Percentiles rank a stretch among this genome's conserved stretches.
Evolutionary conservation across 2,888 invertebrate genomes (phyloP).

Genomic region (Epistrophe grossulariae): DNA sequence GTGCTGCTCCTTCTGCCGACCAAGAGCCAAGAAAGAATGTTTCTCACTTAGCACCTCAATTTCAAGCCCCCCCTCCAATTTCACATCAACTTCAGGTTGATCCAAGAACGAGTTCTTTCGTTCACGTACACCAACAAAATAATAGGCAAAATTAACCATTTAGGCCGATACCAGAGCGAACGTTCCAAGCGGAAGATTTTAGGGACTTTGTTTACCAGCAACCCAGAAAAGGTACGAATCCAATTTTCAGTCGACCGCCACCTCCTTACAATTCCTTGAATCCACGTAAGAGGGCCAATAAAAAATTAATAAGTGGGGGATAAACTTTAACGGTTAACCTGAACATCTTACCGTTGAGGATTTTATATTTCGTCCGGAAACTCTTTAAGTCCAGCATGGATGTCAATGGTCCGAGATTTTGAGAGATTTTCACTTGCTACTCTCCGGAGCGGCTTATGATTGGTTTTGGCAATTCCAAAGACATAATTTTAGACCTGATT

Average conservation of each 20-base stretch:
- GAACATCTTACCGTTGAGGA: background rate
- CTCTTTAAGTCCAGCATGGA: background rate
- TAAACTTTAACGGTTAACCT: background rate
- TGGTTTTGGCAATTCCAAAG: background rate
- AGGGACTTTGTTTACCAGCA: too few species aligned
- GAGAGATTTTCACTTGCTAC: background rate
- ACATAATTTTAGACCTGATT: background rate
- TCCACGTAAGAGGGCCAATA: background rate
- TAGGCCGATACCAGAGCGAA: background rate
- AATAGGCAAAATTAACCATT: background rate
- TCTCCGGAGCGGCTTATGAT: background rate
- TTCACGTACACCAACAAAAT: background rate
- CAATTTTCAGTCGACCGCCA: too few species aligned
- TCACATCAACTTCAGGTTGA: background rate
- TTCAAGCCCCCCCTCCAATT: background rate
- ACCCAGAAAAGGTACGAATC: too few species aligned
- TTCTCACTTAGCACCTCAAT: background rate
- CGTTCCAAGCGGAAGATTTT: too few species aligned
- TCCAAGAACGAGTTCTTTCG: background rate
- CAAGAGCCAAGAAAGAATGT: too few species aligned
- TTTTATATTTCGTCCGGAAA: background rate
- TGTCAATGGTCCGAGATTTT: background rate
- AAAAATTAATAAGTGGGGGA: background rate
- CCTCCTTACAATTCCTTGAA: background rate
- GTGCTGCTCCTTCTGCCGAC: too few species aligned